Conservation (phyloP, 1,140 invertebrate species). For the Geopemphigus sp. region DNA sequence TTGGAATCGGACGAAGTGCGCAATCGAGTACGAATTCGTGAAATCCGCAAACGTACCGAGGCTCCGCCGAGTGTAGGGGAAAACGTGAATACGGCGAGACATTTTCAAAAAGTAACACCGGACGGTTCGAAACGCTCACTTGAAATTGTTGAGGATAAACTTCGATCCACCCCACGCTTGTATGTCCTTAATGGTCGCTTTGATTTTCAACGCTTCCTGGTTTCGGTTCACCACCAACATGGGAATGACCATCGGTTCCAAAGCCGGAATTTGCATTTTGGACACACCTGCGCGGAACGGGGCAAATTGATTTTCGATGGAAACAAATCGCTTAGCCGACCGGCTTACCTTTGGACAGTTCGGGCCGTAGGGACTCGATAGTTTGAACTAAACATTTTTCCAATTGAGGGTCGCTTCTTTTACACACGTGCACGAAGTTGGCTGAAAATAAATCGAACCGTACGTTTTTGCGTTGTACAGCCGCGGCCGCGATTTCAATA, state of each 20-base stretch:
- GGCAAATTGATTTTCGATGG: not conserved
- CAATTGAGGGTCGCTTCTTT: slow-evolving; percentile 60
- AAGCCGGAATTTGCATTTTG: slow-evolving; percentile 62
- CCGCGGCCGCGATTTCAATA: too few relatives aligned
- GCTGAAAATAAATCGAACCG: slow-evolving; percentile 60
- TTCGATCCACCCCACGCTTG: slow-evolving; percentile 63
- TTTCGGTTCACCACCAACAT: slow-evolving; percentile 65
- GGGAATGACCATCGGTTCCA: slow-evolving; percentile 65
- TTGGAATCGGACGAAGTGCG: too few relatives aligned
- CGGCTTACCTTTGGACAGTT: slow-evolving; percentile 60
- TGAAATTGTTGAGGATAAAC: slow-evolving; percentile 65
- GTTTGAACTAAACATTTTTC: slow-evolving; percentile 61
- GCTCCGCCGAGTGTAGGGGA: too few relatives aligned
- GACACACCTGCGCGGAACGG: slow-evolving; percentile 56
- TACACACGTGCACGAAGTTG: slow-evolving; percentile 64
- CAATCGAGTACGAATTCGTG: too few relatives aligned
- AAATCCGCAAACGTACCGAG: too few relatives aligned
- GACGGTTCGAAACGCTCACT: slow-evolving; percentile 57
- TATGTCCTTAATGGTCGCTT: slow-evolving; percentile 66
- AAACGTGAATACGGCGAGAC: too few relatives aligned
- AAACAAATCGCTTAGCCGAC: too few relatives aligned
- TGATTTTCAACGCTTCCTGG: slow-evolving; percentile 64
- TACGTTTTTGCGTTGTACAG: too few relatives aligned
- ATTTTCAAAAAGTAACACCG: too few relatives aligned
- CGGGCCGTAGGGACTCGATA: slow-evolving; percentile 61